Evolutionary conservation across 2,113 vertebrate species (phyloP).

Genomic region (Verasper variegatus): DNA sequence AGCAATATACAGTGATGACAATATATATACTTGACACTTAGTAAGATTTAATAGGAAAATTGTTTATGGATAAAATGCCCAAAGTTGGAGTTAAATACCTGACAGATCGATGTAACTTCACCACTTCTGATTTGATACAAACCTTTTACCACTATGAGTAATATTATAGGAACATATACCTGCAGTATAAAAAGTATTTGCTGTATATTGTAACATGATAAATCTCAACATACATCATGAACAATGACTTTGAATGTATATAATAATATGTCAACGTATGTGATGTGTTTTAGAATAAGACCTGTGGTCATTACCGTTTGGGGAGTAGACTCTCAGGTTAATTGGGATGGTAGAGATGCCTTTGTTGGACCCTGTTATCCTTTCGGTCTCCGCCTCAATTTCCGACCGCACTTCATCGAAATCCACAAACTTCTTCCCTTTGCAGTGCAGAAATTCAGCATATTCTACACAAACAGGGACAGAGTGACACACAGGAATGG

Average conservation of each 20-base stretch:
- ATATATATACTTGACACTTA: neutral
- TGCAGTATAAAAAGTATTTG: no score
- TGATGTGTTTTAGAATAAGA: conserved; percentile 10
- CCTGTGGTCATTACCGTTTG: conserved; percentile 83
- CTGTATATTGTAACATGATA: no score
- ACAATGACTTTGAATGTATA: no score
- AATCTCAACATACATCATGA: no score
- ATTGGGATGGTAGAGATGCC: conserved; percentile 96
- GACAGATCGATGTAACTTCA: no score
- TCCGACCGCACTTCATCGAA: conserved; percentile 95
- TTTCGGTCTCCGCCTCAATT: conserved; percentile 94
- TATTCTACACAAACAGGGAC: conserved; percentile 84
- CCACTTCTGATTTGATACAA: no score
- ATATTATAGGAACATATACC: neutral
- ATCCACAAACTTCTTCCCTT: conserved; percentile 96
- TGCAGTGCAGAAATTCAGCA: conserved; percentile 97
- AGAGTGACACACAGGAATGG: neutral
- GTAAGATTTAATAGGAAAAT: neutral
- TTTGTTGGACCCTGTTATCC: conserved; percentile 95
- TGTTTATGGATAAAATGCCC: neutral
- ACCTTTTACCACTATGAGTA: no score
- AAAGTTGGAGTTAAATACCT: no score
- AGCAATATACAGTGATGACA: neutral
- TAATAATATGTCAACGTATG: no score
- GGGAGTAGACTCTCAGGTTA: conserved; percentile 94